phyloP scores from a whole-genome alignment of 2,797 vertebrate genomes.

The Microctenopoma lineatum region DNA sequence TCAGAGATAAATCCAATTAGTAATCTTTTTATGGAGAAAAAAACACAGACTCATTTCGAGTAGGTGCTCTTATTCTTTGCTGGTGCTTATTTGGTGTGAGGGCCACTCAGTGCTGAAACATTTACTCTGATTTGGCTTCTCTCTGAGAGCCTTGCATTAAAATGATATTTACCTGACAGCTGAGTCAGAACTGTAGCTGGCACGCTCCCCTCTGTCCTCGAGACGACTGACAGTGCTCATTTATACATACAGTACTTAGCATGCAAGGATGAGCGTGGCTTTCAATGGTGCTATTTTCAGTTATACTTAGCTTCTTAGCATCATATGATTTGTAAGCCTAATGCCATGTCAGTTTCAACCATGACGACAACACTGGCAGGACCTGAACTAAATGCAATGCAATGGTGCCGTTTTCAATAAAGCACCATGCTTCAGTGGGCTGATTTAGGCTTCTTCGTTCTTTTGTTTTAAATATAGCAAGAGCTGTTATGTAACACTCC shows the following conservation, averaged over 20 bases:
- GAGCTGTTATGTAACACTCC: conserved; percentile 72
- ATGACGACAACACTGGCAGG: conserved; percentile 17
- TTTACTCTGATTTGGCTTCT: neutral
- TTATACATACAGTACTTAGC: conserved; percentile 6
- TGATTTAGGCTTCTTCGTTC: conserved; percentile 77
- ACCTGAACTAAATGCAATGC: conserved; percentile 36
- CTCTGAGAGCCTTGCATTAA: neutral
- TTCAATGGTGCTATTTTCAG: neutral
- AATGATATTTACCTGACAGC: conserved; percentile 6
- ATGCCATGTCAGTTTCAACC: conserved; percentile 10
- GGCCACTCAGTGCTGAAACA: neutral
- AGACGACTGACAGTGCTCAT: neutral
- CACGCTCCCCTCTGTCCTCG: neutral
- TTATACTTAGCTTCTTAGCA: conserved; percentile 18
- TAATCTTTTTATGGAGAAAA: neutral
- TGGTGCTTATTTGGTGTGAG: neutral
- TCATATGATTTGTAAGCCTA: conserved; percentile 8
- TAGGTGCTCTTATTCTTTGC: neutral
- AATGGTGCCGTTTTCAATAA: conserved; percentile 50
- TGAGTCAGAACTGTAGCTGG: conserved; percentile 17
- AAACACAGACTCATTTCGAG: neutral
- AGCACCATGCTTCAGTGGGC: conserved; percentile 68
- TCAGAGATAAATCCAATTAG: conserved; percentile 6
- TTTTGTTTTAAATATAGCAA: conserved; percentile 80
- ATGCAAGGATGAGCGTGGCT: conserved; percentile 26